Conservation (phyloP, 2,888 invertebrate genomes). For the Corythucha ciliata region DNA sequence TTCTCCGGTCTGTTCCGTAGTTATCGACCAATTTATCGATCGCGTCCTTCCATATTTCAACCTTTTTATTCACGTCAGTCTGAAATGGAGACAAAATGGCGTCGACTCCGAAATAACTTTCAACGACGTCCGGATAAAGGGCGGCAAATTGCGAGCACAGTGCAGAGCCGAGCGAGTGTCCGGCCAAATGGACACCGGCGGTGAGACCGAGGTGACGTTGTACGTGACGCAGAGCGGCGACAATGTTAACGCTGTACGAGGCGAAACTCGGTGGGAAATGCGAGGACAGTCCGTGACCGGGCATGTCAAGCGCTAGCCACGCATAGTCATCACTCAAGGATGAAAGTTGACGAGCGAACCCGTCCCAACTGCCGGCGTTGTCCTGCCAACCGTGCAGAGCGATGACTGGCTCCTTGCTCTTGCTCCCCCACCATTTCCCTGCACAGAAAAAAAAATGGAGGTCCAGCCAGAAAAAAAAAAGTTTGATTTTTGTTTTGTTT, state of each 20-base stretch:
- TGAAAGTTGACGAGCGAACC: no score
- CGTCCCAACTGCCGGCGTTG: conserved; percentile 68
- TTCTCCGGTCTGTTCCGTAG: conserved; percentile 16
- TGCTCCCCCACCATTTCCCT: conserved; percentile 59
- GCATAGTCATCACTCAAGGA: conserved; percentile 45
- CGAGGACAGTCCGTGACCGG: conserved; percentile 62
- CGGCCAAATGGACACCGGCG: conserved; percentile 47
- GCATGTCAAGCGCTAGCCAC: conserved; percentile 55
- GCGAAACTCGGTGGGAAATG: conserved; percentile 48
- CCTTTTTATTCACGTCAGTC: conserved; percentile 13
- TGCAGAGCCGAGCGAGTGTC: conserved; percentile 70
- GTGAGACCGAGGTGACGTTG: conserved; percentile 60
- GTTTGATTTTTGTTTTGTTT: no score
- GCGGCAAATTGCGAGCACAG: conserved; percentile 72
- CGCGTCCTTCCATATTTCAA: conserved; percentile 7
- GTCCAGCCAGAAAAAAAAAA: no score
- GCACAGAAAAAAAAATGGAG: no score
- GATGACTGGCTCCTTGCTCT: conserved; percentile 54
- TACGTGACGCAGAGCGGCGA: conserved; percentile 52
- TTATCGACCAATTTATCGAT: conserved; percentile 27
- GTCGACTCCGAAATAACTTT: conserved; percentile 60
- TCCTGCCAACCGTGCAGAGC: conserved; percentile 74
- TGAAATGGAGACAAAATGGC: conserved; percentile 20
- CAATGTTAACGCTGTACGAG: conserved; percentile 23
- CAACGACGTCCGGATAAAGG: conserved; percentile 60